Base-by-base conservation (phyloP, 1,140 invertebrate genomes). In the Caenorhabditis brenneri region DNA sequence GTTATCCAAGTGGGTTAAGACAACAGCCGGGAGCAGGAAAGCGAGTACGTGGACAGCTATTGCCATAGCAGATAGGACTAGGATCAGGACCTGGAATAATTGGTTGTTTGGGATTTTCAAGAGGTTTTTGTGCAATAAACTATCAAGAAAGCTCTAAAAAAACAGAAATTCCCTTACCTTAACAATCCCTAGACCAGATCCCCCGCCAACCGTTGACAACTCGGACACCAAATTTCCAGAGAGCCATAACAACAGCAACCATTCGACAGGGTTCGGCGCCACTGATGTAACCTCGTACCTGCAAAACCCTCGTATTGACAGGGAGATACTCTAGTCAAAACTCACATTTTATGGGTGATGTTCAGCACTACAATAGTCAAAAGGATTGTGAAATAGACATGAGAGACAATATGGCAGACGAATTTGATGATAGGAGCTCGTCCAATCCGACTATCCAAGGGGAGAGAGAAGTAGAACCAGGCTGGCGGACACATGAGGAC, bases 361-460 rank as follows among this genome's bases (percentile, higher is more conserved):
- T 91, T 91, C 29, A 90, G 79, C 16, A 91, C 90, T 4, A 90
- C 89, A n/a, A 91, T 85, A 79, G 95, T 93, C 86, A 98, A 93
- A 85, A 99, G 94, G 65, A 96, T 92, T 94, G 99, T 98, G 79
- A 99, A 94, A 91, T 98, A 97, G 86, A 99, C 94, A 92, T 99
- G 97, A 0, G 97, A 98, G 0, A 97, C 98, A 78, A 99, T 93
- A 92, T 99, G 98, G 16, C 96, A 97, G 95, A 99, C 98, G 91
- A 99, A 99, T 92, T 99, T 99, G 89, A 99, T 97, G 87, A 99
- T 97, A 24, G 97, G 97, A 5, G 90, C 90, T 31, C 88, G 51
- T 5, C 90, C 95, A 92, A 97, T 98, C 91, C 95, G 95, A 92
- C 97, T 96, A 27, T 95, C 95, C 86, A 98, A 92, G 15, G 97